Base-by-base conservation (phyloP, 1,140 invertebrate genomes). In the Choristoneura fumiferana region DNA sequence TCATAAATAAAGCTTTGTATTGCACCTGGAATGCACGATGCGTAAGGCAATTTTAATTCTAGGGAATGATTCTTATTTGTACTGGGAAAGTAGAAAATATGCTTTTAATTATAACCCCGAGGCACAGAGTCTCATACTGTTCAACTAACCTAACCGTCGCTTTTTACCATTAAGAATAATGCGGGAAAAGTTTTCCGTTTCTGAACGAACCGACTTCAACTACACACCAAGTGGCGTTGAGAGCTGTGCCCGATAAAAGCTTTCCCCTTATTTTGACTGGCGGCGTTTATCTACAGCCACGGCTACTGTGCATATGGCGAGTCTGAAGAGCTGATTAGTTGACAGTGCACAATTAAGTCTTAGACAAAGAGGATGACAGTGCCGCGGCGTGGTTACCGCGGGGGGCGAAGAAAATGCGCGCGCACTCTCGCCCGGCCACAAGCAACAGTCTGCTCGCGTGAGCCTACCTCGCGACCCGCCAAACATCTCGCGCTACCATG, bases 391-490 rank as follows among this genome's bases (percentile, higher is more conserved):
- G 67, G 63, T 65, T 63, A 91, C 73, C 76, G 90, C 18, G 81
- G 87, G 62, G 82, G 91, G 62, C 90, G 91, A 69, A 29, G 91
- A 70, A n/a, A 85, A 86, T 66, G 91, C 93, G 64, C 88, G 91
- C 72, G 91, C 92, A 65, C 87, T 89, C 60, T 74, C 91, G 90
- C 93, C 71, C 91, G 93, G 78, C 92, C 75, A 64, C 58, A 70
- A 81, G 84, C 82, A 87, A 87, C 84, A 87, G 84, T 87, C 82
- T 81, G 82, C 69, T 78, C 80, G 79, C 79, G 82, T 81, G 76
- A 76, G 76, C 76, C 73, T 56, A 67, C 73, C 71, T 66, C 69
- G 76, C 71, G 67, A 74, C 72, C 70, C 69, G 57, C 69, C 57
- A 55, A 57, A 70, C 60, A 65, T 72, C 62, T 54, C 71, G 74